Evolutionary conservation across 2,888 invertebrate genomes (phyloP), one percentile per base, ranked within the genome.

Genomic region (Pseudococcus jackbeardsleyi): DNA sequence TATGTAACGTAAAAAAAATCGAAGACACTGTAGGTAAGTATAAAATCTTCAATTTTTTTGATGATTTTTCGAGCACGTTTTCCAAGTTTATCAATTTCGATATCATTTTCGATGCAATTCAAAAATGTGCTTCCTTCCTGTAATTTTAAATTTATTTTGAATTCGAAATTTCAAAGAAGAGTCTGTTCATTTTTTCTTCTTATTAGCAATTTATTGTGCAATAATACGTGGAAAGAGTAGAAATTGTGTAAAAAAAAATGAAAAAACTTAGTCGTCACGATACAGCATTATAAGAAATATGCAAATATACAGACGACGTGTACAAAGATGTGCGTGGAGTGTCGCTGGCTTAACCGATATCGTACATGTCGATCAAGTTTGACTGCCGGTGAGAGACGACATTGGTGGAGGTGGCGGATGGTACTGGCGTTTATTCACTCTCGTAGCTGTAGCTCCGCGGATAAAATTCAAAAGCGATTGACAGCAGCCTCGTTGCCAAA

Each of bases 391-490:
- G 54, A n/a, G 54, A 54, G 54, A n/a, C n/a, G n/a, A 54, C 15
- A 50, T 50, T 7, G n/a, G 19, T 9, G 19, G 19, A 19, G 64
- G 64, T 9, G 68, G 26, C 22, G 26, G 11, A 33, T 50, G 15
- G 48, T 1, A 15, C n/a, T 68, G 22, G 68, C 68, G 68, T 68
- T 26, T 68, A 68, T 68, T 68, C 26, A 68, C 68, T 26, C 22
- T 26, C 68, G 12, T 22, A 26, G 68, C 22, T 26, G 11, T 26
- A 68, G 26, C n/a, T 22, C 26, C 6, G 68, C 68, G 68, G 11
- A 68, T 68, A 68, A 68, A 68, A 22, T 68, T 68, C 22, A 26
- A 68, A 68, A 68, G 48, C 68, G 68, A 26, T 68, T 68, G 68
- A 68, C 68, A 68, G 68, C 68, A 64, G 64, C 22, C 15, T n/a